Base-by-base conservation (phyloP, 23 tunicate species). In the Trididemnum miniatum region DNA sequence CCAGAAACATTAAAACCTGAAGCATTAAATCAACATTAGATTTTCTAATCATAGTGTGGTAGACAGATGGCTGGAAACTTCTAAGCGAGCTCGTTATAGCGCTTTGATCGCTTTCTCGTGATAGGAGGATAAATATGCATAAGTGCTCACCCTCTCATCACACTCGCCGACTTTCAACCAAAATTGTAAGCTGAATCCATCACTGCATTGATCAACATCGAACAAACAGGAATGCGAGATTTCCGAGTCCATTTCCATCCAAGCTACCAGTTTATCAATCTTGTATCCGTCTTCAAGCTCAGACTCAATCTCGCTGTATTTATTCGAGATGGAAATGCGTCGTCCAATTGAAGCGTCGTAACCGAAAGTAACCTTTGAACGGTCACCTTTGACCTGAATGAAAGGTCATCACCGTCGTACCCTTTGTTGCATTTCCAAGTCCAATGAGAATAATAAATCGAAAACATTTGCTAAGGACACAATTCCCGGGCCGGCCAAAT, bases 171-270 rank as follows among this genome's bases (percentile, higher is more conserved):
- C n/a, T 31, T 67, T 30, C 7, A 67, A 7, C 75, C 75, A 67
- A n/a, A 91, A 86, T 79, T 91, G 97, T 18, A 91, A 28, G 59
- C 90, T 91, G 35, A 91, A 86, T 67, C 97, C 97, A 54, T 82
- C 62, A 1, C 9, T 32, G 51, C 97, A 91, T 2, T 31, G 35
- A 34, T 82, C 72, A 57, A 86, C 35, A 77, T 91, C 80, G 29
- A 24, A 44, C 50, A 91, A 38, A 37, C 97, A 91, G 12, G 75
- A 67, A 23, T 82, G 0, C 26, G 38, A 30, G 25, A n/a, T 35
- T 31, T 59, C 12, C 1, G 20, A 26, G 3, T 64, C 2, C 35
- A 64, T 72, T 51, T 69, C 86, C 49, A 77, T 18, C 82, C 82
- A 77, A 39, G 59, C 79, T 5, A 24, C 30, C 2, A 40, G 27